A percentile compares a stretch with the other conserved stretches of the same genome.
These are phyloP conservation scores for Rhodeus uyekii DNA, from an alignment of 2,797 vertebrate genomes.

Conservation along the genomic window DNA sequence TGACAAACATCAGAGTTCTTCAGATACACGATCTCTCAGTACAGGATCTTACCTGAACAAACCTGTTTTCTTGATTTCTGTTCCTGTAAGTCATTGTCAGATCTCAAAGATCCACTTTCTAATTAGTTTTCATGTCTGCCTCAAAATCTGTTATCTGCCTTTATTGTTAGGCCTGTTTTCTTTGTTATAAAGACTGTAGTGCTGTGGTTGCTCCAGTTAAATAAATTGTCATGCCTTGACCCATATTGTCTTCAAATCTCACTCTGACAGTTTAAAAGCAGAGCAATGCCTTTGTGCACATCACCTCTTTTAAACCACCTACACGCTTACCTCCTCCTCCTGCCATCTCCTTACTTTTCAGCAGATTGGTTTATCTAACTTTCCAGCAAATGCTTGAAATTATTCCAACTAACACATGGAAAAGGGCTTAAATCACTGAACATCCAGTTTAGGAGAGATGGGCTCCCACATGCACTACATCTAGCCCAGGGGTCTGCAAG, in stretches of 20 bases:
- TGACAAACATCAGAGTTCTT: background rate
- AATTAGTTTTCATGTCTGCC: constrained; percentile 46
- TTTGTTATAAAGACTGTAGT: constrained; percentile 30
- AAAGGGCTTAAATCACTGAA: constrained; percentile 54
- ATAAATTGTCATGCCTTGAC: constrained; percentile 64
- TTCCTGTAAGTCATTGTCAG: constrained; percentile 36
- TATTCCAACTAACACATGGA: constrained; percentile 73
- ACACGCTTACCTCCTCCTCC: constrained; percentile 23
- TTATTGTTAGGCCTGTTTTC: constrained; percentile 27
- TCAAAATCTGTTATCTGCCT: constrained; percentile 37
- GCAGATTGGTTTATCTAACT: constrained; percentile 78
- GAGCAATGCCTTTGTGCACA: constrained; percentile 52
- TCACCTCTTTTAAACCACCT: constrained; percentile 60
- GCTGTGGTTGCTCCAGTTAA: constrained; percentile 53
- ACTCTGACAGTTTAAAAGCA: constrained; percentile 72
- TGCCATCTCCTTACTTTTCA: constrained; percentile 65
- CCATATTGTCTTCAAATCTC: constrained; percentile 66
- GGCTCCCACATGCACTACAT: constrained; percentile 37
- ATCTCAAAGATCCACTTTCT: constrained; percentile 33
- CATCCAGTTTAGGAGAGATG: constrained; percentile 55
- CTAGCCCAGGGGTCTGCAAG: too few relatives aligned
- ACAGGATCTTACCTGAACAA: constrained; percentile 5
- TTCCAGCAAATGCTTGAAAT: constrained; percentile 78
- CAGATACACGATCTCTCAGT: background rate
- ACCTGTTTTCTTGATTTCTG: constrained; percentile 6